These are phyloP conservation scores for Lottia scabra DNA, from an alignment of 2,888 invertebrate species.

Conservation along the genomic window DNA sequence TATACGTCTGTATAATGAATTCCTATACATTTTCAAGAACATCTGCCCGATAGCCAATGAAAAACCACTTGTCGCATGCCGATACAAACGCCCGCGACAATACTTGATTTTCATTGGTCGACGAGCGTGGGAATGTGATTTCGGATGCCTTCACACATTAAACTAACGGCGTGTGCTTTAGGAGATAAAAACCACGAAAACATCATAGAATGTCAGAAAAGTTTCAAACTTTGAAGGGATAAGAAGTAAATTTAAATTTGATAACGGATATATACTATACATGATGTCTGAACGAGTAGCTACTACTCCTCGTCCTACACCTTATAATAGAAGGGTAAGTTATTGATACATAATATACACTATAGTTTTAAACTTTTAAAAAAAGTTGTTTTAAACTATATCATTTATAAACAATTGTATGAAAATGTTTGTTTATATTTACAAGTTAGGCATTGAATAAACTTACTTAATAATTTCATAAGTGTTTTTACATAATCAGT, in stretches of 20 bases:
- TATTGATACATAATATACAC: too few species aligned
- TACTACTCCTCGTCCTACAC: background rate
- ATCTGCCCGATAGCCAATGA: conserved; percentile 21
- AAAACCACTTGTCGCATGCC: conserved; percentile 17
- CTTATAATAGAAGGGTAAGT: background rate
- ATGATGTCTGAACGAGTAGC: background rate
- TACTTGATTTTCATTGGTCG: background rate
- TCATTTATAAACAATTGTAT: too few species aligned
- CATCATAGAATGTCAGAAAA: too few species aligned
- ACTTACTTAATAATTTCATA: too few species aligned
- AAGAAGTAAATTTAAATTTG: too few species aligned
- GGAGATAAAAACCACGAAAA: background rate
- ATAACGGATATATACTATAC: too few species aligned
- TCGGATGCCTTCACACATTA: background rate
- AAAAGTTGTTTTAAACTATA: background rate
- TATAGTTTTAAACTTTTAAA: background rate
- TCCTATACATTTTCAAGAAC: conserved; percentile 3
- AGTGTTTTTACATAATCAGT: too few species aligned
- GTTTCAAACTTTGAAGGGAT: too few species aligned
- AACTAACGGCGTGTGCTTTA: background rate
- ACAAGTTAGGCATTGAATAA: too few species aligned
- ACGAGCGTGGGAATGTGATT: background rate
- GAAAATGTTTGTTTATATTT: too few species aligned
- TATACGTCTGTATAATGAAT: background rate
- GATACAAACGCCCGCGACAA: conserved; percentile 15